Percentiles rank a stretch among this genome's conserved stretches.
These are phyloP conservation scores for Jacana jacana DNA, from an alignment of 2,113 vertebrate genomes.

Conservation along the genomic window DNA sequence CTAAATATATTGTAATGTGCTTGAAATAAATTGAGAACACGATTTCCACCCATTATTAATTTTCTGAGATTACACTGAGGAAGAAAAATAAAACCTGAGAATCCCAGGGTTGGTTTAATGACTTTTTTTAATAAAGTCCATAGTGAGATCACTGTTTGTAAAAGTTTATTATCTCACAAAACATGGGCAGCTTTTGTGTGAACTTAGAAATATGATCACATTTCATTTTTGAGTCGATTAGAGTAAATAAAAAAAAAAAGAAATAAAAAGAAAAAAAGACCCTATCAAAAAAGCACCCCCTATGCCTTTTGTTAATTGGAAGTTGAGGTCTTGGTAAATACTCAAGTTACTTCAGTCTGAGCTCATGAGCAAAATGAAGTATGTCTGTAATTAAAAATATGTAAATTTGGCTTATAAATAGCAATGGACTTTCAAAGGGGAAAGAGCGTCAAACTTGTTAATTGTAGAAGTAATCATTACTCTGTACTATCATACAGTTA, in stretches of 20 bases:
- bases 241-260: neutral
- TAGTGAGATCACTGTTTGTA: conserved; percentile 14
- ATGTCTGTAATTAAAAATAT: conserved; percentile 6
- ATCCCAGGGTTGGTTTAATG: neutral
- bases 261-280: neutral
- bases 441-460: neutral
- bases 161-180: conserved; percentile 48
- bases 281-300: neutral
- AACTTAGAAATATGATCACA: conserved; percentile 7
- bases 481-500: neutral
- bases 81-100: conserved; percentile 17
- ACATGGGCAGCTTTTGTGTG: neutral
- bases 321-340: conserved; percentile 1
- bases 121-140: conserved; percentile 12
- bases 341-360: neutral
- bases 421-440: neutral
- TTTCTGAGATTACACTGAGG: neutral
- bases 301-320: conserved; percentile 9
- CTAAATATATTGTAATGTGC: neutral
- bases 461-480: neutral
- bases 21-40: neutral
- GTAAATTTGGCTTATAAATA: conserved; percentile 1
- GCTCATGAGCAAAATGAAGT: neutral
- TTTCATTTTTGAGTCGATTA: conserved; percentile 11
- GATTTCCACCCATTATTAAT: neutral